Evolutionary conservation across 2,888 invertebrate species (phyloP), one percentile per base, ranked within the genome.

Genomic region (Pocota personata): DNA sequence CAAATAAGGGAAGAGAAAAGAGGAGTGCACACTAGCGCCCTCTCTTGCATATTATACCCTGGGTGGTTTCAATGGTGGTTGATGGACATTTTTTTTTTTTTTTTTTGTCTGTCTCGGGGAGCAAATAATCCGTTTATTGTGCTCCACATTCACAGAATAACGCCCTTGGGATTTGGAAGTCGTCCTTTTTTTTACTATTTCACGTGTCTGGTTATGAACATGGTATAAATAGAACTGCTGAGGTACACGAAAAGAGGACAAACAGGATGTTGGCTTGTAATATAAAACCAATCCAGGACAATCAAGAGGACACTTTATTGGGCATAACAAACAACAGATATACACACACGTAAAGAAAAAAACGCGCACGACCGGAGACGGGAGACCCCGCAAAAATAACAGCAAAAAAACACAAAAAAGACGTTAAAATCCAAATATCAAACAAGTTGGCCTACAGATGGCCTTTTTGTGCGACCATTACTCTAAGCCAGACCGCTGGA

Each of bases 371-470:
- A 69, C 67, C 27, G 16, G n/a, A 24, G 14, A n/a, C 14, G 6
- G 37, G 64, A 50, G 43, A 72, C 52, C 58, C 40, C 76, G 69
- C 48, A 55, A 46, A 50, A 35, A 62, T 30, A 69, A 75, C 43
- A 46, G 40, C 16, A 64, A 48, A 30, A 37, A 12, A 48, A n/a
- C 3, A 21, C 30, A 50, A 50, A 58, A 79, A 75, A 67, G 30
- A 71, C 80, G 80, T 86, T 80, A 76, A 86, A 80, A 80, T 76
- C 58, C 66, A 67, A 80, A 86, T 71, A 80, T 71, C 84, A 84
- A 80, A 86, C 86, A 76, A 86, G 86, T 86, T 86, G 80, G 76
- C 86, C 86, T 86, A 86, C 76, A 86, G 80, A 80, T 86, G 86
- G 80, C 52, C 71, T 76, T 86, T 79, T 79, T 80, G 57, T 80